Evolutionary conservation across 2,113 vertebrate genomes (phyloP), one percentile per base, ranked within the genome.

Genomic region (Mustelus asterias): DNA sequence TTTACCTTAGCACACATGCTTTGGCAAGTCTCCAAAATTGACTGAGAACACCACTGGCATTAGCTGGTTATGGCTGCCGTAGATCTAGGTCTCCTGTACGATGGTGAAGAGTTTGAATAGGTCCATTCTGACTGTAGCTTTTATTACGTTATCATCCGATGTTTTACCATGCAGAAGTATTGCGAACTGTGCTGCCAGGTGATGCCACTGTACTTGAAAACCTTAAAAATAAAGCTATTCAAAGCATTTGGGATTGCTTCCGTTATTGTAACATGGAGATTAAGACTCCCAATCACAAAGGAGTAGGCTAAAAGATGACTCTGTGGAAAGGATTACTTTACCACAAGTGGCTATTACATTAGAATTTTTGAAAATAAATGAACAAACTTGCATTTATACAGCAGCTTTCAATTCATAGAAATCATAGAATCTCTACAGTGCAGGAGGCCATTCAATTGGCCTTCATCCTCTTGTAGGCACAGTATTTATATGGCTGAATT

Each of bases 141-240:
- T 95, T 76, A 72, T 41, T 95, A 95, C 69, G 65, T 95, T 95
- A 54, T 76, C 94, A 72, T 94, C 93, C 69, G 48, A 72, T 95
- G 94, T 95, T 70, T 95, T 95, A 48, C 94, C 67, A 95, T 72
- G 94, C 94, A 95, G 69, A 95, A 72, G 94, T 95, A 95, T 95
- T 95, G 41, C 69, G 1, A 95, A 95, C 94, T 70, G 94, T 95
- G 94, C 67, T 95, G 67, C 94, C 94, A 95, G 37, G 41, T 54
- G 94, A 72, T 95, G 94, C 37, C 94, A 95, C 94, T 94, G 94
- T 70, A 95, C 94, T 72, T 44, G 94, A 95, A 72, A 95, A 95
- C 69, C 67, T 95, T 95, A 76, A 95, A 70, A 90, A 60, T 60
- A 95, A 94, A 95, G 48, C 69, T 33, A 20, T 95, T 95, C 69